These are phyloP conservation scores for Mythimna vitellina DNA, from an alignment of 2,888 invertebrate species.

Conservation along the genomic window DNA sequence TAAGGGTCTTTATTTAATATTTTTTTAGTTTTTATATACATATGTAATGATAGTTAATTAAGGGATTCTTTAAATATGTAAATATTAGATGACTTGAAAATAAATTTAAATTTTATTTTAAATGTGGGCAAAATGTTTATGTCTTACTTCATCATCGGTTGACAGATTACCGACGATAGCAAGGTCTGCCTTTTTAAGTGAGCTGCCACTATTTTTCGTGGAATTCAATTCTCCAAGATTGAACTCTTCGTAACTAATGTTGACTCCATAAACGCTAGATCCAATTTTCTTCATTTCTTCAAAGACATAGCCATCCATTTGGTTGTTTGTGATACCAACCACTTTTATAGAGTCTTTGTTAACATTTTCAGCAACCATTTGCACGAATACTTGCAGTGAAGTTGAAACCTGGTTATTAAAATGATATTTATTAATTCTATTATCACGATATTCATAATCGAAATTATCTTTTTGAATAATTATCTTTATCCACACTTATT, in stretches of 20 bases:
- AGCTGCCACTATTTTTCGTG: constrained; percentile 10
- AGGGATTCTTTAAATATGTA: too few species aligned
- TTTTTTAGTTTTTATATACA: too few species aligned
- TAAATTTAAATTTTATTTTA: too few species aligned
- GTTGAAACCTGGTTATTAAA: constrained; percentile 52
- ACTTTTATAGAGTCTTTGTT: constrained; percentile 61
- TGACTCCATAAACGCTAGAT: constrained; percentile 40
- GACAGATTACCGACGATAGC: constrained; percentile 61
- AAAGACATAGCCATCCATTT: constrained; percentile 44
- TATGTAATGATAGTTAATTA: too few species aligned
- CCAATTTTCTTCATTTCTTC: constrained; percentile 55
- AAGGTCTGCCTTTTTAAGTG: constrained; percentile 55
- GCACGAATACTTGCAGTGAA: constrained; percentile 63
- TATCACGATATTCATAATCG: not conserved
- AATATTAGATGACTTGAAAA: too few species aligned
- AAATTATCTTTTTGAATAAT: not conserved
- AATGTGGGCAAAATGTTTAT: too few species aligned
- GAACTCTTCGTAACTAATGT: constrained; percentile 55
- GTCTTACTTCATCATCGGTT: constrained; percentile 58
- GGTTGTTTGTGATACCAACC: constrained; percentile 50
- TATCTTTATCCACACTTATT: not conserved
- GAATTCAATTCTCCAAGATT: constrained; percentile 19
- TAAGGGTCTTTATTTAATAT: too few species aligned
- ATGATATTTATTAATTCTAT: not conserved
- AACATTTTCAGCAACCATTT: constrained; percentile 70